Percentiles rank a stretch among this genome's conserved stretches.
These are phyloP conservation scores for Serranus cabrilla DNA, from an alignment of 2,797 vertebrate genomes.

Conservation along the genomic window DNA sequence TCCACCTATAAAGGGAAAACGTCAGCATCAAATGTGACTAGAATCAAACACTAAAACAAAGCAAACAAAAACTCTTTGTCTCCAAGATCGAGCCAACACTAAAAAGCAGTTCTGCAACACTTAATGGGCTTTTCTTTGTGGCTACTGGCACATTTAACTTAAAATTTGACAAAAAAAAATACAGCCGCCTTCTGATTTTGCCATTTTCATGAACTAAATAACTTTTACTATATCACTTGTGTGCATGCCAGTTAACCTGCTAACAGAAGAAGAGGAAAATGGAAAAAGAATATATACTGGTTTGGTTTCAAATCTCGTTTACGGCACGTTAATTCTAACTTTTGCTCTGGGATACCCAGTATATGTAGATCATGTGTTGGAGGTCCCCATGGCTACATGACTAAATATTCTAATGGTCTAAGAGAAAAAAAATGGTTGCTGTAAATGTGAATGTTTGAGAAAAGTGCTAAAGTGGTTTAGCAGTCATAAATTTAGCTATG, in stretches of 20 bases:
- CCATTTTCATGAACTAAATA: slow-evolving; percentile 13
- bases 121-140: slow-evolving; percentile 28
- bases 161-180: slow-evolving; percentile 18
- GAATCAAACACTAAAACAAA: slow-evolving; percentile 8
- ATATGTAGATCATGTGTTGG: slow-evolving; percentile 30
- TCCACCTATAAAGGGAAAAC: slow-evolving; percentile 23
- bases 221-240: slow-evolving; percentile 8
- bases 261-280: slow-evolving; percentile 12
- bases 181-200: background rate
- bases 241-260: slow-evolving; percentile 36
- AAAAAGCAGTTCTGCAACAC: slow-evolving; percentile 12
- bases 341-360: slow-evolving; percentile 44
- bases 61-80: background rate
- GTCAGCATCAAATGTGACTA: slow-evolving; percentile 4
- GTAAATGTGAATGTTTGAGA: slow-evolving; percentile 44
- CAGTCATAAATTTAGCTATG: slow-evolving; percentile 40
- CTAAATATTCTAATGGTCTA: slow-evolving; percentile 18
- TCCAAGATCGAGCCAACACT: background rate
- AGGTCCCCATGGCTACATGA: slow-evolving; percentile 41
- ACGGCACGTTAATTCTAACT: background rate
- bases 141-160: slow-evolving; percentile 1
- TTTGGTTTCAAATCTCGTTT: slow-evolving; percentile 35
- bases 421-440: slow-evolving; percentile 3
- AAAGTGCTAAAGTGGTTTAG: slow-evolving; percentile 68
- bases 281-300: background rate